phyloP scores from a whole-genome alignment of 2,888 invertebrate genomes.

The Candidula unifasciata region DNA sequence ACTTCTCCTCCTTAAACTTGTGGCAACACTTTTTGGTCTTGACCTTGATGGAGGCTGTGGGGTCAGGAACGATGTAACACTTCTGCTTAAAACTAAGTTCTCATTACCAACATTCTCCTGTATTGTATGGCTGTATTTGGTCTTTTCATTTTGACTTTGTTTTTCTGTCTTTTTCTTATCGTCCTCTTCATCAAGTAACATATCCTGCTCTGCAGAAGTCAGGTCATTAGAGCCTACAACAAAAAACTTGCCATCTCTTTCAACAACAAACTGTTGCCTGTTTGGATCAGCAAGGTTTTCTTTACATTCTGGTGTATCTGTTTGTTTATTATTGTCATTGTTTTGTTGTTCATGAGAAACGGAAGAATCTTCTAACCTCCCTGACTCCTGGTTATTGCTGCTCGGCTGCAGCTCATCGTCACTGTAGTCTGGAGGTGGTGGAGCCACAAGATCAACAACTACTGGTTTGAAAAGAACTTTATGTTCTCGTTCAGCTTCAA shows the following conservation, averaged over 20 bases:
- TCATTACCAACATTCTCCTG: conserved; percentile 13
- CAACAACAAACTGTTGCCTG: conserved; percentile 73
- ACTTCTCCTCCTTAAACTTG: conserved; percentile 54
- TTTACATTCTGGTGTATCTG: not conserved
- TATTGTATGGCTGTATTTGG: not conserved
- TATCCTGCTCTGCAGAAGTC: conserved; percentile 59
- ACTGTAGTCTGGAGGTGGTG: conserved; percentile 67
- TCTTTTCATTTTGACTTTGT: conserved; percentile 26
- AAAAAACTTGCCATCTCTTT: conserved; percentile 74
- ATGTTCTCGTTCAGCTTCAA: conserved; percentile 64
- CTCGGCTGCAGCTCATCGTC: conserved; percentile 60
- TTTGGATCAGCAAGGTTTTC: conserved; percentile 32
- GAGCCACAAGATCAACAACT: conserved; percentile 73
- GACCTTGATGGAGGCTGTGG: conserved; percentile 55
- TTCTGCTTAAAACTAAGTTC: not conserved
- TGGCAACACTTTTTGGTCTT: conserved; percentile 67
- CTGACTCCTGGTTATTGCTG: conserved; percentile 15
- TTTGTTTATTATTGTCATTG: not conserved
- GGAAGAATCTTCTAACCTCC: not conserved
- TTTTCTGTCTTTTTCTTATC: conserved; percentile 8
- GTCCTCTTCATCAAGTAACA: conserved; percentile 39
- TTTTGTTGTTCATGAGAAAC: not conserved
- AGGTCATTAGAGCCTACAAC: conserved; percentile 70
- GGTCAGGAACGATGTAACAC: conserved; percentile 30
- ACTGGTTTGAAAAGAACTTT: conserved; percentile 73